These are phyloP conservation scores for Deroptyus accipitrinus DNA, from an alignment of 2,113 vertebrate species.

Conservation along the genomic window DNA sequence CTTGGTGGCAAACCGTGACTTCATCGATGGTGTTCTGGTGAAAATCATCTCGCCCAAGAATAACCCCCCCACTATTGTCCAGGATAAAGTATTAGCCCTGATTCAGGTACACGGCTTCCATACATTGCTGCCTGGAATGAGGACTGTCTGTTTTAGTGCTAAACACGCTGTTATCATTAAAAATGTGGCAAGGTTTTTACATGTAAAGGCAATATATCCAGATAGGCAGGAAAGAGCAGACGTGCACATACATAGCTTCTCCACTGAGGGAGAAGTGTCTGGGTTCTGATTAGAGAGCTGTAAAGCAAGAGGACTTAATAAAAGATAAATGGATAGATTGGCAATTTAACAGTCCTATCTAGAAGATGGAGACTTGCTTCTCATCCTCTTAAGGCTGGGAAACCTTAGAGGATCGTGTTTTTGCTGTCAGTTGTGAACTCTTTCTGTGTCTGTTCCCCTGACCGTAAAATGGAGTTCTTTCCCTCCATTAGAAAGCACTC, in stretches of 20 bases:
- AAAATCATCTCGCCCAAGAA: constrained; percentile 98
- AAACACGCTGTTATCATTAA: constrained; percentile 17
- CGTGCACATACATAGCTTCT: background rate
- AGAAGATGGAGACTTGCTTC: background rate
- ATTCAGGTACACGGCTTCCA: constrained; percentile 85
- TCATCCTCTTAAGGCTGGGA: background rate
- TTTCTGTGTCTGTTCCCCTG: background rate
- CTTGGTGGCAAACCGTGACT: constrained; percentile 93
- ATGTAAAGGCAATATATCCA: constrained; percentile 2
- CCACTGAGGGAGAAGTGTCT: background rate
- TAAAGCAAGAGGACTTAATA: background rate
- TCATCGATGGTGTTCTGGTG: constrained; percentile 94
- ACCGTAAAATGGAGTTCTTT: background rate
- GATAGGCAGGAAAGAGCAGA: background rate
- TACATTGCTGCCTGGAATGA: constrained; percentile 24
- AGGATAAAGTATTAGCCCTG: constrained; percentile 96
- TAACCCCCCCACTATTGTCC: constrained; percentile 94
- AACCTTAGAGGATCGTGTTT: background rate
- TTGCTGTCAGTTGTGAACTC: background rate
- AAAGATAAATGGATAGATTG: background rate
- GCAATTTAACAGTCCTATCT: background rate
- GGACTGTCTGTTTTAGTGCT: constrained; percentile 7
- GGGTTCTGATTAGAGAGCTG: background rate
- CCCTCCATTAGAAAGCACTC: constrained; percentile 4
- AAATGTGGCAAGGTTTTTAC: background rate